Percentiles rank a stretch among this genome's conserved stretches.
These are phyloP conservation scores for Scarus forsteni DNA, from an alignment of 2,797 vertebrate genomes.

Conservation along the genomic window DNA sequence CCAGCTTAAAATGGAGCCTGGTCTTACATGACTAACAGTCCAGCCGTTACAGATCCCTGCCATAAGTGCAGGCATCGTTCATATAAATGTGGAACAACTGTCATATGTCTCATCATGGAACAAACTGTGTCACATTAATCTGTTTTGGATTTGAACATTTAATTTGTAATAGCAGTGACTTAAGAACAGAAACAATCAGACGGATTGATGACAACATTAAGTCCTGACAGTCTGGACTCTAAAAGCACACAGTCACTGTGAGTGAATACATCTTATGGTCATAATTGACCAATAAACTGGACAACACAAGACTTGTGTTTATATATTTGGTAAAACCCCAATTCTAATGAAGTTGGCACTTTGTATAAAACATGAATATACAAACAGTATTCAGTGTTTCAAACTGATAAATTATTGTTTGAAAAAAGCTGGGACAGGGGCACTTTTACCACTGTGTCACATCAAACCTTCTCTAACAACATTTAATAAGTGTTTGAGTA, in stretches of 20 bases:
- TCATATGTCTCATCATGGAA: constrained; percentile 17
- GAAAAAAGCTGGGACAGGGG: no score
- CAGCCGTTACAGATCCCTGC: constrained; percentile 39
- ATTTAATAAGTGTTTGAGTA: no score
- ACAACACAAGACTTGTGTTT: background rate
- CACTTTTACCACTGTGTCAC: no score
- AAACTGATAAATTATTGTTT: no score
- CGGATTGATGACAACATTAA: constrained; percentile 50
- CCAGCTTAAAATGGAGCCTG: constrained; percentile 24
- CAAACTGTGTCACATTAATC: constrained; percentile 11
- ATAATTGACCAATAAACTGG: background rate
- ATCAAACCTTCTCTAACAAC: no score
- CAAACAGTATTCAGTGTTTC: no score
- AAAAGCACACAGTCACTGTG: background rate
- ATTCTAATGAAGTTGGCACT: no score
- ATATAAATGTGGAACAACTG: constrained; percentile 51
- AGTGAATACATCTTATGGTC: background rate
- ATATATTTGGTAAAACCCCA: background rate
- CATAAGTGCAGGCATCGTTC: constrained; percentile 56
- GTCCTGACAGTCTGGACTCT: background rate
- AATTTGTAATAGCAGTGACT: constrained; percentile 43
- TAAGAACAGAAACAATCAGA: constrained; percentile 46
- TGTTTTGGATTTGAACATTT: constrained; percentile 22
- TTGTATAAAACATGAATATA: no score
- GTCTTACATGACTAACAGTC: constrained; percentile 52